A percentile compares a stretch with the other conserved stretches of the same genome.
Conservation (phyloP, 2,113 vertebrate species). For the Myotis brandtii region DNA sequence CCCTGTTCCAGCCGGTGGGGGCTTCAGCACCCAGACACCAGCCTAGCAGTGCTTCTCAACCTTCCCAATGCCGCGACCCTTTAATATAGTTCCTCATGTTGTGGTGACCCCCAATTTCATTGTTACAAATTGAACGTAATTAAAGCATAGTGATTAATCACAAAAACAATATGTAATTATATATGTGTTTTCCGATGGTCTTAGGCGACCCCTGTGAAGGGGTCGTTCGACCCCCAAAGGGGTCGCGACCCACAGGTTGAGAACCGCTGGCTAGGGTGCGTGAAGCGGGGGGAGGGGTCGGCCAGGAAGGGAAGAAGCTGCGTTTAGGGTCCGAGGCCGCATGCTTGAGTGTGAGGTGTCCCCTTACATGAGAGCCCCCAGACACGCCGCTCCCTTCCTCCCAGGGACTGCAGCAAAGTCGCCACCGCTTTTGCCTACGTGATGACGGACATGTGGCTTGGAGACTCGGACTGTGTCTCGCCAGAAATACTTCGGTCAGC, state of each 20-base stretch:
- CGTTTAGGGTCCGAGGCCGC: neutral
- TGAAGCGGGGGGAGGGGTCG: no score
- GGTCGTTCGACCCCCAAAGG: no score
- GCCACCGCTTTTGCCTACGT: constrained; percentile 86
- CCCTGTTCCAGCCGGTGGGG: neutral
- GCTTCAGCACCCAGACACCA: neutral
- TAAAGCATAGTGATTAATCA: no score
- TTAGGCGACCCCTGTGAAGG: no score
- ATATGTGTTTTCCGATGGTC: no score
- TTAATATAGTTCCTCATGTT: no score
- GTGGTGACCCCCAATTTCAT: no score
- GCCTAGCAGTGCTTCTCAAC: neutral
- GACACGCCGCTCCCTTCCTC: neutral
- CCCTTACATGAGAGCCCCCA: neutral
- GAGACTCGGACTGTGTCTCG: constrained; percentile 84
- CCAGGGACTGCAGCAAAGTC: constrained; percentile 80
- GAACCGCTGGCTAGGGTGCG: neutral
- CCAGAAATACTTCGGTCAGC: constrained; percentile 84
- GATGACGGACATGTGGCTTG: constrained; percentile 90
- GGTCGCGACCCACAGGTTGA: no score
- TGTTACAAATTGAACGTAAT: no score
- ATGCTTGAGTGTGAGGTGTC: neutral
- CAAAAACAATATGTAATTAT: no score
- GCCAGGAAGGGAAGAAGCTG: neutral
- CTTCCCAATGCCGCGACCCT: no score